Evolutionary conservation across 1,140 invertebrate species (phyloP).

Genomic region (Cydia fagiglandana): DNA sequence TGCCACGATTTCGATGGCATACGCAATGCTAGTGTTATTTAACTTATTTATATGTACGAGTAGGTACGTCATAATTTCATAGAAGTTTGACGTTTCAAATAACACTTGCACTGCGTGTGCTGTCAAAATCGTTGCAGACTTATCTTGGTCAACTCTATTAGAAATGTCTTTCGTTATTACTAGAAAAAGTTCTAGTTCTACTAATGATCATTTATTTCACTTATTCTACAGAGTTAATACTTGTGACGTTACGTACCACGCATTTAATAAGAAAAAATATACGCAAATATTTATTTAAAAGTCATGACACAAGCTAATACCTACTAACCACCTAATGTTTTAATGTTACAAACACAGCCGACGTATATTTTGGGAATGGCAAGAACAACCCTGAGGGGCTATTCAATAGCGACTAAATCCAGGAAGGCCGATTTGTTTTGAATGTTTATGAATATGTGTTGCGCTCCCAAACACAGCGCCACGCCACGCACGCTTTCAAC

Average conservation of each 20-base stretch:
- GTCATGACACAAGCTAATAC: background rate
- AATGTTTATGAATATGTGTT: background rate
- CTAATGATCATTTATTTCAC: background rate
- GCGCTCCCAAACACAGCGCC: background rate
- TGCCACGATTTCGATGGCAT: too few species aligned
- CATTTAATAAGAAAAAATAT: background rate
- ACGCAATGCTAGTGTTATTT: too few species aligned
- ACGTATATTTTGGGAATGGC: slow-evolving; percentile 16
- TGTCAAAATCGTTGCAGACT: too few species aligned
- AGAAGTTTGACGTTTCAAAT: too few species aligned
- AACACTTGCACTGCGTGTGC: too few species aligned
- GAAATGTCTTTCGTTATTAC: too few species aligned
- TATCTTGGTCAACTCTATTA: too few species aligned
- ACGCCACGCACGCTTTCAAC: background rate
- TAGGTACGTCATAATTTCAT: too few species aligned
- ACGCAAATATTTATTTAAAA: background rate
- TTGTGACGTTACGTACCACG: background rate
- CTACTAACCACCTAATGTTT: background rate
- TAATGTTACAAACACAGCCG: slow-evolving; percentile 12
- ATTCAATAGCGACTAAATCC: background rate
- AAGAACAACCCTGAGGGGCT: background rate
- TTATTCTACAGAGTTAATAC: background rate
- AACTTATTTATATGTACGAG: too few species aligned
- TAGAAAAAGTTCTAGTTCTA: too few species aligned
- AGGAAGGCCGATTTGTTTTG: background rate